Percentiles rank a stretch among this genome's conserved stretches.
Conservation (phyloP, 2,113 vertebrate species). For the Elachura formosa region DNA sequence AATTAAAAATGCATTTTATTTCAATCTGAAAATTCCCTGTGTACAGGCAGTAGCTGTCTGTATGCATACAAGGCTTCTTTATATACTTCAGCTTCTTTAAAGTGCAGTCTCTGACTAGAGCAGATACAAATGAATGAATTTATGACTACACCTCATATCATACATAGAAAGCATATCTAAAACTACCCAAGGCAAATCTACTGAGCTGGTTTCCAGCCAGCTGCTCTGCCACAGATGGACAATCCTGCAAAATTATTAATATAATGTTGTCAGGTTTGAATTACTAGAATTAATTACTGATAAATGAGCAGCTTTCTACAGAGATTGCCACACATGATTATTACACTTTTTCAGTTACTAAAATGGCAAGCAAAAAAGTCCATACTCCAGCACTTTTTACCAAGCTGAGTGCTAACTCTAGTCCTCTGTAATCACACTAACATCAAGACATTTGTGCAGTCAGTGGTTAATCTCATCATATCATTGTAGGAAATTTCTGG, state of each 20-base stretch:
- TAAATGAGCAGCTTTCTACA: not conserved
- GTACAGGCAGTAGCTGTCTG: not conserved
- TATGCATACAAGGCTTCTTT: not conserved
- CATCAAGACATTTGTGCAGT: not conserved
- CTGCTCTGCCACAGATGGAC: not conserved
- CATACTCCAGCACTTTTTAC: not conserved
- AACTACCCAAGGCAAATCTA: not conserved
- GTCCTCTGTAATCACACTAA: not conserved
- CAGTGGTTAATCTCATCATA: not conserved
- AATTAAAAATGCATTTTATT: not conserved
- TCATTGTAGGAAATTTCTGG: not conserved
- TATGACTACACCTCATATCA: not conserved
- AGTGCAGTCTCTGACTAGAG: not conserved
- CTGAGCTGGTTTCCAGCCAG: not conserved
- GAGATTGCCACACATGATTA: not conserved
- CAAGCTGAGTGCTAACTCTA: not conserved
- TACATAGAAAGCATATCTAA: not conserved
- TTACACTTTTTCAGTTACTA: not conserved
- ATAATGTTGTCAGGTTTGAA: not conserved
- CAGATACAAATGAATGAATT: not conserved
- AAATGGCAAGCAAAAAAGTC: not conserved
- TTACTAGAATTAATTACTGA: not conserved
- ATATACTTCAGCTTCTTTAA: not conserved
- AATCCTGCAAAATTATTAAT: not conserved
- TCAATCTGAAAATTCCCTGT: not conserved